Conservation (phyloP, 2,113 vertebrate genomes). For the Gadus chalcogrammus region DNA sequence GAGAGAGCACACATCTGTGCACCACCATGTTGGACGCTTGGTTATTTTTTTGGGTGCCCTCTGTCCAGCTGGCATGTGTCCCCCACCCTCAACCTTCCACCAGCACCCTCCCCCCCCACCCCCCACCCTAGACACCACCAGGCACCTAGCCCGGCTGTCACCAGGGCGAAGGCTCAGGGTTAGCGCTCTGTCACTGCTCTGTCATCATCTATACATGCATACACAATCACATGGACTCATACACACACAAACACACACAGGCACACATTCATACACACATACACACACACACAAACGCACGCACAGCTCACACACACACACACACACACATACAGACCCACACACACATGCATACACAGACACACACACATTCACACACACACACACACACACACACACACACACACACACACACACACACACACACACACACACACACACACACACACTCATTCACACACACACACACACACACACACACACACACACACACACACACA, state of each 20-base stretch:
- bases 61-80: conserved; percentile 46
- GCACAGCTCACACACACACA: neutral
- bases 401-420: conserved; percentile 8
- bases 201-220: conserved; percentile 32
- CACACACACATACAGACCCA: neutral
- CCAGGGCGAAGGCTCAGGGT: conserved; percentile 34
- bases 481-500: neutral
- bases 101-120: conserved; percentile 22
- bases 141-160: conserved; percentile 26
- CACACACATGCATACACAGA: conserved; percentile 7
- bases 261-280: neutral
- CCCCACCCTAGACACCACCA: no score
- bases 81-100: conserved; percentile 22
- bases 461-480: conserved; percentile 12
- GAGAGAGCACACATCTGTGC: conserved; percentile 32
- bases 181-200: conserved; percentile 36
- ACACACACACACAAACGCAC: conserved; percentile 12
- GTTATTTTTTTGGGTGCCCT: conserved; percentile 35
- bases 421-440: neutral
- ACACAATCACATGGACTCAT: neutral
- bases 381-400: conserved; percentile 7
- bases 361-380: conserved; percentile 5
- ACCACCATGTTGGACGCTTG: conserved; percentile 21
- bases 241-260: neutral
- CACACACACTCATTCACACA: neutral